Base-by-base conservation (phyloP, 2,113 vertebrate genomes). In the Peromyscus californicus region DNA sequence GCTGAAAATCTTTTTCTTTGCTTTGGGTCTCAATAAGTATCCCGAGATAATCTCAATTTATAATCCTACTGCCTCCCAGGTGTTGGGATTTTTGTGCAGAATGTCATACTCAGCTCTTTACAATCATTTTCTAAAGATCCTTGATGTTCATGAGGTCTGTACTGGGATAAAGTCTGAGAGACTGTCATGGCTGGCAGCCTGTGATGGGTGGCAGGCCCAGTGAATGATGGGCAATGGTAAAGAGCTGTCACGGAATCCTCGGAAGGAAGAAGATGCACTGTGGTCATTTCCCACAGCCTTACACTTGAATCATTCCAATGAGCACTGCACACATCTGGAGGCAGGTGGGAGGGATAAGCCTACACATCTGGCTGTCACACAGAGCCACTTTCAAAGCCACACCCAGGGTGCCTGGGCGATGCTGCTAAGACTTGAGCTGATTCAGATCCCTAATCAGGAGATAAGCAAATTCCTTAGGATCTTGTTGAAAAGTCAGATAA, bases 71-170 rank as follows among this genome's bases (percentile, higher is more conserved):
- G 87, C n/a, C 24, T 59, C 48, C 51, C 3, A 2, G 57, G 22
- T 54, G 22, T n/a, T 89, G 48, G 36, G 7, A 59, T 61, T 83
- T 61, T 26, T n/a, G 11, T 2, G 11, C 29, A 36, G 21, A 72
- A 36, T 6, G 1, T 4, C 42, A 72, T 31, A 87, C 7, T 36
- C 36, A 54, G 67, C 36, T 57, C 67, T 75, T 90, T 63, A 26
- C 45, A 48, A 82, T 33, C 75, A 51, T 93, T 96, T 95, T 80
- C 78, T 93, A 88, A 86, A 93, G 82, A 75, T 17, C 48, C 29
- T 82, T 39, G 48, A 65, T 70, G 22, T 33, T 61, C 16, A 17
- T 4, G 39, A 93, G 22, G 39, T 54, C 33, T 74, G 57, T 54
- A 61, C 19, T 39, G 33, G 54, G 59, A 65, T 57, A 9, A 57